phyloP scores from a whole-genome alignment of 2,113 vertebrate genomes.

The Cinclus cinclus region DNA sequence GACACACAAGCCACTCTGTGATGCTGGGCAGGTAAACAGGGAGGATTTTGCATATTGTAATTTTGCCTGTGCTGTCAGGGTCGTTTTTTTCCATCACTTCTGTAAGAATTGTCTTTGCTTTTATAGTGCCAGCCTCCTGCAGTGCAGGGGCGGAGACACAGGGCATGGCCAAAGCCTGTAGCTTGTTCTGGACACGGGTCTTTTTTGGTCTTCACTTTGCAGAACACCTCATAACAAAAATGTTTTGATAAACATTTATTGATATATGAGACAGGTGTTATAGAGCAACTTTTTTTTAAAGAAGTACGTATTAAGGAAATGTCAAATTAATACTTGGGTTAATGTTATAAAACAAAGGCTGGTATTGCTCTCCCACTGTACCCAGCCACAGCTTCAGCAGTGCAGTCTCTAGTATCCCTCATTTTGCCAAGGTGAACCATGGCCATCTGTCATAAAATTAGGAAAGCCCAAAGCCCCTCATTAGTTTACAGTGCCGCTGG shows the following conservation, averaged over 20 bases:
- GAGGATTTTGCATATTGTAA: background rate
- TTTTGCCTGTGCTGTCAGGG: too few species aligned
- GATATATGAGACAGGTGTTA: background rate
- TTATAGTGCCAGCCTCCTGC: background rate
- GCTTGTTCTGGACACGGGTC: too few species aligned
- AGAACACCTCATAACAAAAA: background rate
- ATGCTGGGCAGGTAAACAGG: background rate
- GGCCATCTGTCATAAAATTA: background rate
- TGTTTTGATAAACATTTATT: background rate
- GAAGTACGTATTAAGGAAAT: background rate
- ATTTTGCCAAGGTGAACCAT: background rate
- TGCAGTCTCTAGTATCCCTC: background rate
- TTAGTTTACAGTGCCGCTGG: background rate
- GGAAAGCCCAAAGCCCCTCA: background rate
- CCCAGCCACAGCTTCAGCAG: background rate
- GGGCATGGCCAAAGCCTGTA: fast-evolving
- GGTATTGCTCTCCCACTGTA: background rate
- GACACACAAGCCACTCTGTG: fast-evolving
- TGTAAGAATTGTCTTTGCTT: background rate
- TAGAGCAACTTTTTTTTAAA: fast-evolving
- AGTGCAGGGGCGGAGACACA: fast-evolving
- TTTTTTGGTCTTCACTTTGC: background rate
- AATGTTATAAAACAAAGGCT: background rate
- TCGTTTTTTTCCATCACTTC: background rate
- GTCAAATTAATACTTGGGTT: background rate